These are phyloP conservation scores for Leucophenga montana DNA, from an alignment of 2,888 invertebrate species.

Conservation along the genomic window DNA sequence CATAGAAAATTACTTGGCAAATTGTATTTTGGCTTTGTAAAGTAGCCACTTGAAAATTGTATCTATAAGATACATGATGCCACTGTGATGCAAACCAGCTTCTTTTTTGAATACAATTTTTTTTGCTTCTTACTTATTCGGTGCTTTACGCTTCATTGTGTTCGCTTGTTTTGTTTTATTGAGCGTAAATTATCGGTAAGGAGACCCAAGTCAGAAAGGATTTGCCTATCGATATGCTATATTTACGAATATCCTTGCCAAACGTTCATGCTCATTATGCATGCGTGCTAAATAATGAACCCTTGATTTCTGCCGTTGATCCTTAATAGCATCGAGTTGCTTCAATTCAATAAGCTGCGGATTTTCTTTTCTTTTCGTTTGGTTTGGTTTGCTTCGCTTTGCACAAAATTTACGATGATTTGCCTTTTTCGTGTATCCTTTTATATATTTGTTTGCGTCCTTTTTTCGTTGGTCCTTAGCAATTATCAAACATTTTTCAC, in stretches of 20 bases:
- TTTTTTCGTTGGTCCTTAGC: conserved; percentile 28
- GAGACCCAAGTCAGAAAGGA: conserved; percentile 1
- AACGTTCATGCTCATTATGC: not conserved
- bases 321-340: not conserved
- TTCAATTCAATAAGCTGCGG: conserved; percentile 14
- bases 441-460: not conserved
- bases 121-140: conserved; percentile 24
- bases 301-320: conserved; percentile 36
- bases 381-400: conserved; percentile 8
- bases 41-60: conserved; percentile 4
- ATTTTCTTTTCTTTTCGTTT: conserved; percentile 4
- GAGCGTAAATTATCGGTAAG: conserved; percentile 51
- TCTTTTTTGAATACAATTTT: not conserved
- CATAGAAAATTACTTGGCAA: conserved; percentile 1
- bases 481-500: conserved; percentile 59
- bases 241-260: not conserved
- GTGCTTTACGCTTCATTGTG: conserved; percentile 31
- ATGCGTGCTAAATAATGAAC: conserved; percentile 16
- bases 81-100: not conserved
- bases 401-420: not conserved
- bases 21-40: not conserved
- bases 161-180: conserved; percentile 42
- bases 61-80: not conserved
- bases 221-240: not conserved
- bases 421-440: not conserved